phyloP scores from a whole-genome alignment of 1,140 invertebrate species.

The Mamestra configurata region DNA sequence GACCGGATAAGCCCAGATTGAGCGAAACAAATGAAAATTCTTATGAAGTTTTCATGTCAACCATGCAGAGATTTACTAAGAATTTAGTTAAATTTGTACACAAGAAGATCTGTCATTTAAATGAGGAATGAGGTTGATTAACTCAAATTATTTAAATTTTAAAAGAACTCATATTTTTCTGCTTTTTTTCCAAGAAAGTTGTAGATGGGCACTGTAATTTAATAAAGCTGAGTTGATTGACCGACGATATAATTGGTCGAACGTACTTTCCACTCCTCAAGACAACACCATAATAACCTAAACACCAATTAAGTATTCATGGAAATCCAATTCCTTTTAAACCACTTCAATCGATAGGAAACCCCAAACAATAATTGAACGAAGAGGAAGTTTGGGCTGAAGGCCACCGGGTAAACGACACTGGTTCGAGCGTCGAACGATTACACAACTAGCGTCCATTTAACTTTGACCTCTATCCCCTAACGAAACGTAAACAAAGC shows the following conservation, averaged over 20 bases:
- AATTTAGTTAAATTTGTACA: not conserved
- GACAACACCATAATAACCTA: conserved; percentile 1
- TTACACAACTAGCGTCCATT: conserved; percentile 75
- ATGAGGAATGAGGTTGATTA: not conserved
- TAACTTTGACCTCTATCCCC: conserved; percentile 59
- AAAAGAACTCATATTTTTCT: too few relatives aligned
- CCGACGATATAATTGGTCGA: not conserved
- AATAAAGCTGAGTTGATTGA: not conserved
- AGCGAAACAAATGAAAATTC: conserved; percentile 10
- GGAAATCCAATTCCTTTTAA: conserved; percentile 4
- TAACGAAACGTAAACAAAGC: conserved; percentile 20
- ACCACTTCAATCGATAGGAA: not conserved
- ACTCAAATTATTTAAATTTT: too few relatives aligned
- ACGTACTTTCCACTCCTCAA: not conserved
- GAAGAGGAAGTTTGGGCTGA: conserved; percentile 68
- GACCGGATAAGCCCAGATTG: conserved; percentile 11
- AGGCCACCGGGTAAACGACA: conserved; percentile 85
- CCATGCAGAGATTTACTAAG: not conserved
- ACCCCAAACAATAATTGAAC: conserved; percentile 21
- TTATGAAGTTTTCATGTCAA: conserved; percentile 3
- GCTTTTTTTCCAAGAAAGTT: not conserved
- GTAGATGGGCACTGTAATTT: not conserved
- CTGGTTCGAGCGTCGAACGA: conserved; percentile 53
- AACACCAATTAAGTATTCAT: conserved; percentile 2
- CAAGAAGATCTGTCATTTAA: not conserved